phyloP scores from a whole-genome alignment of 2,113 vertebrate genomes.

The Octodon degus region DNA sequence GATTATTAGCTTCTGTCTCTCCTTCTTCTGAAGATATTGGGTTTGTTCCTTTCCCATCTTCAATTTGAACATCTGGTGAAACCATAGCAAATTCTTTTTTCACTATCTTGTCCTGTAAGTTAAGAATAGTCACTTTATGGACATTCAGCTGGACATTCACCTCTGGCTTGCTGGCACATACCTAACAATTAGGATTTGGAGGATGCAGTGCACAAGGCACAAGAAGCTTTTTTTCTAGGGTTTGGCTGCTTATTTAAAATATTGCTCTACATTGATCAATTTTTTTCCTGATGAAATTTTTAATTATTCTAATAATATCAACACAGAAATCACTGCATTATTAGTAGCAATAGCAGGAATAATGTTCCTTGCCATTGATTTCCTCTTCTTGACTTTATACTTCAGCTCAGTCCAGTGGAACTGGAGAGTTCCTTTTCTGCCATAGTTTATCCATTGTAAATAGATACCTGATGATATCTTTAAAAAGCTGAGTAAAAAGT shows the following conservation, averaged over 20 bases:
- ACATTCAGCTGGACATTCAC: slow-evolving; percentile 97
- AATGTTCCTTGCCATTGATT: slow-evolving; percentile 96
- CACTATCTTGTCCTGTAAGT: slow-evolving; percentile 97
- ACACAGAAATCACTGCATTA: slow-evolving; percentile 97
- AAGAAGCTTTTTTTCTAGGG: slow-evolving; percentile 95
- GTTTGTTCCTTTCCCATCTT: slow-evolving; percentile 98
- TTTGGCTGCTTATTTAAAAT: slow-evolving; percentile 99
- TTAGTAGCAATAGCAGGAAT: slow-evolving; percentile 99
- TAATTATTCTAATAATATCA: slow-evolving; percentile 96
- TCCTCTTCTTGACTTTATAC: slow-evolving; percentile 88
- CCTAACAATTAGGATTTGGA: slow-evolving; percentile 94
- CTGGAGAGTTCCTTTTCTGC: slow-evolving; percentile 97
- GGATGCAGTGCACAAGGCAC: slow-evolving; percentile 96
- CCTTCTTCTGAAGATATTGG: slow-evolving; percentile 98
- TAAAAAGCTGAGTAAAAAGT: slow-evolving; percentile 99
- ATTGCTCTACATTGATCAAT: slow-evolving; percentile 96
- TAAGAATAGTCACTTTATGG: slow-evolving; percentile 92
- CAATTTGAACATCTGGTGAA: slow-evolving; percentile 98
- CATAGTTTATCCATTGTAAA: slow-evolving; percentile 99
- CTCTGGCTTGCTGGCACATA: slow-evolving; percentile 96
- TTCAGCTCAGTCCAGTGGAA: slow-evolving; percentile 94
- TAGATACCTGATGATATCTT: slow-evolving; percentile 97
- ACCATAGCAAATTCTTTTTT: slow-evolving; percentile 99
- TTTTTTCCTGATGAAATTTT: slow-evolving; percentile 96
- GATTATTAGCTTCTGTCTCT: slow-evolving; percentile 91